Evolutionary conservation across 2,797 vertebrate genomes (phyloP).

Genomic region (Sarcoramphus papa): DNA sequence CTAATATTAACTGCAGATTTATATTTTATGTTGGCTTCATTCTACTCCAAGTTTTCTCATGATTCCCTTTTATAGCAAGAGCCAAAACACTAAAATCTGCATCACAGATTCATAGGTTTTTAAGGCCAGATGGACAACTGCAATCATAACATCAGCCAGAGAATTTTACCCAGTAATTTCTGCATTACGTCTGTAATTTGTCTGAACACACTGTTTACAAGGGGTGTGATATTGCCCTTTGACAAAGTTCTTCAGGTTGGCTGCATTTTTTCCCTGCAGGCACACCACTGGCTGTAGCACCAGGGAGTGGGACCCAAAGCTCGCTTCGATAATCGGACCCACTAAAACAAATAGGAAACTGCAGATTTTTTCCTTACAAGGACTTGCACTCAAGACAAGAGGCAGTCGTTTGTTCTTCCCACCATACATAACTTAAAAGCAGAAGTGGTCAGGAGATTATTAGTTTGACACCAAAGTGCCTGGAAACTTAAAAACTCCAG

Average conservation of each 20-base stretch:
- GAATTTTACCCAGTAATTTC: constrained; percentile 22
- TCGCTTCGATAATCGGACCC: accelerated
- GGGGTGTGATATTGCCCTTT: background rate
- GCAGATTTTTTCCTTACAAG: background rate
- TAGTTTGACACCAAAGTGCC: background rate
- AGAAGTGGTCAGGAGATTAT: background rate
- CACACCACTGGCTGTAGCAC: background rate
- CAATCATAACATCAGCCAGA: background rate
- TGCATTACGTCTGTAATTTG: background rate
- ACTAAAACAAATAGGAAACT: background rate
- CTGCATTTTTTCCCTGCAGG: background rate
- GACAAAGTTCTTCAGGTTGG: background rate
- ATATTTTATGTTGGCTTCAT: constrained; percentile 21
- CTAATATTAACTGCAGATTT: constrained; percentile 49
- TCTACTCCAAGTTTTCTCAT: constrained; percentile 8
- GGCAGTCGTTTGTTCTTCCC: background rate
- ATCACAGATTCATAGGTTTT: background rate
- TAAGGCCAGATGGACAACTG: constrained; percentile 40
- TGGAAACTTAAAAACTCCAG: background rate
- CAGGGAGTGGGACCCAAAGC: background rate
- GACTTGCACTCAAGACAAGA: background rate
- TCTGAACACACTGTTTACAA: background rate
- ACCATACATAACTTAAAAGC: background rate
- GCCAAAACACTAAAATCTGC: background rate
- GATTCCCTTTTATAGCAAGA: background rate